These are phyloP conservation scores for Poliocrania exsul DNA, from an alignment of 2,797 vertebrate species.

Conservation along the genomic window DNA sequence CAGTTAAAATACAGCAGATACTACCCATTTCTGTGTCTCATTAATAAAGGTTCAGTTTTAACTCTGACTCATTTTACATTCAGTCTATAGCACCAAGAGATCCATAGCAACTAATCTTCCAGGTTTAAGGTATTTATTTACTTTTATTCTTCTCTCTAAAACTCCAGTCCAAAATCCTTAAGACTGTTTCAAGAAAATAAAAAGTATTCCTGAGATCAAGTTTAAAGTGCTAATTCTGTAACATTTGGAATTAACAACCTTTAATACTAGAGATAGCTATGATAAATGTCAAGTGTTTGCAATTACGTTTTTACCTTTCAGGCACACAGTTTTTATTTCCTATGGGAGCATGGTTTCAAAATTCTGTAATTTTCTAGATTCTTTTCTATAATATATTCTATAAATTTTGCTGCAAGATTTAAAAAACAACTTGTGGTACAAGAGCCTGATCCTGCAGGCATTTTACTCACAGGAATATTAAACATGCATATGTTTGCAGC, in stretches of 20 bases:
- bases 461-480: background rate
- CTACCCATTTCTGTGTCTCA: background rate
- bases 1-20: background rate
- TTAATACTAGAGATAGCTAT: background rate
- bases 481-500: background rate
- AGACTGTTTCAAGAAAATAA: background rate
- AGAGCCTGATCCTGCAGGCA: background rate
- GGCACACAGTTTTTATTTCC: constrained; percentile 26
- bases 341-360: background rate
- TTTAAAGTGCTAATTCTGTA: constrained; percentile 2
- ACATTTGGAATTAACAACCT: background rate
- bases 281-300: constrained; percentile 44
- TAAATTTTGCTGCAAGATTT: background rate
- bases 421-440: background rate
- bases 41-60: constrained; percentile 9
- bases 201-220: background rate
- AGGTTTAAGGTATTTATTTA: background rate
- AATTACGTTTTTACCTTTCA: constrained; percentile 51
- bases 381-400: background rate
- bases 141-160: background rate
- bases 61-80: background rate
- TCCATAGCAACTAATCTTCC: background rate
- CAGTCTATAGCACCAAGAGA: background rate
- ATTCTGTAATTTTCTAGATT: background rate
- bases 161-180: background rate